These are phyloP conservation scores for Diploscapter pachys DNA, from an alignment of 1,140 invertebrate species.

Conservation along the genomic window DNA sequence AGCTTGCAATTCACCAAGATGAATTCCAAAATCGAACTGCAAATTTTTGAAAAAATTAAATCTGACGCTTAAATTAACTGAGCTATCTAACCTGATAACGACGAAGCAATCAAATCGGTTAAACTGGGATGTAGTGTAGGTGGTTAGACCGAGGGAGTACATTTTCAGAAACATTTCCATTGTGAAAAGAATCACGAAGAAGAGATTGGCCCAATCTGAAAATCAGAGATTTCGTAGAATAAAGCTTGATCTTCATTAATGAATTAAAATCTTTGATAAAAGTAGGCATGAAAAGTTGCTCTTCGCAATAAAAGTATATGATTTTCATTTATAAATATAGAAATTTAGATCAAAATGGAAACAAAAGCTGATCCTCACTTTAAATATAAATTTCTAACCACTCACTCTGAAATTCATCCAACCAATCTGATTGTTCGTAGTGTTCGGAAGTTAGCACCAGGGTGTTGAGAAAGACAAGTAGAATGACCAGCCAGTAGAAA, in stretches of 20 bases:
- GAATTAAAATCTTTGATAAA: neutral
- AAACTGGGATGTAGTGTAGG: slow-evolving; percentile 67
- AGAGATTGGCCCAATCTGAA: slow-evolving; percentile 86
- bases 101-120: slow-evolving; percentile 70
- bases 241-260: too few relatives aligned
- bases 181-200: slow-evolving; percentile 95
- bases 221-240: slow-evolving; percentile 42
- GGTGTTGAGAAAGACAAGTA: slow-evolving; percentile 90
- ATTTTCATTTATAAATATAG: too few relatives aligned
- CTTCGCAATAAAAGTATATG: neutral
- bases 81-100: slow-evolving; percentile 60
- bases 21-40: slow-evolving; percentile 66
- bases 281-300: slow-evolving; percentile 1
- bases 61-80: neutral
- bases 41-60: slow-evolving; percentile 29
- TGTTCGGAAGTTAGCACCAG: slow-evolving; percentile 94
- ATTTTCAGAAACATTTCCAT: slow-evolving; percentile 99
- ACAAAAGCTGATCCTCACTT: too few relatives aligned
- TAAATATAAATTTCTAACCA: neutral
- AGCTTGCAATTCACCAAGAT: slow-evolving; percentile 64
- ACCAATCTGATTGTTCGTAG: slow-evolving; percentile 84
- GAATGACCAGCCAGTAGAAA: slow-evolving; percentile 97
- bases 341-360: too few relatives aligned
- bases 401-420: slow-evolving; percentile 91
- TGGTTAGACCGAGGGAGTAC: slow-evolving; percentile 90